Evolutionary conservation across 2,888 invertebrate species (phyloP).

Genomic region (Zygaena filipendulae): DNA sequence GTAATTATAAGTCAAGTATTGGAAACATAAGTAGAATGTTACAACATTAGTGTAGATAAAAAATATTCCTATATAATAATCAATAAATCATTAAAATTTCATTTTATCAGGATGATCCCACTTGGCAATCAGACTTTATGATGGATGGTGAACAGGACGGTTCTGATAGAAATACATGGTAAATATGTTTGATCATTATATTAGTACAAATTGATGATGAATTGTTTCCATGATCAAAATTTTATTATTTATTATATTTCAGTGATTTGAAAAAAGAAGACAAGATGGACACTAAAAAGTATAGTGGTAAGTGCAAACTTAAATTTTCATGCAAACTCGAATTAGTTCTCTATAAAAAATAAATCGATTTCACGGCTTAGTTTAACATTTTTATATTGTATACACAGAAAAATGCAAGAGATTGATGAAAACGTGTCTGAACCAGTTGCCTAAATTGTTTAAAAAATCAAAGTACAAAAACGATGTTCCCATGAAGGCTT

Average conservation of each 20-base stretch:
- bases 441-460: constrained; percentile 52
- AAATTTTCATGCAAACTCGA: no score
- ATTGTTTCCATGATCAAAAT: constrained; percentile 1
- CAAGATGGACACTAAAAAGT: constrained; percentile 43
- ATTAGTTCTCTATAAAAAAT: no score
- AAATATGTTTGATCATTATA: constrained; percentile 6
- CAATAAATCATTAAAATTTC: no score
- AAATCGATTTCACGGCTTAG: no score
- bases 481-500: constrained; percentile 42
- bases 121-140: constrained; percentile 57
- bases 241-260: constrained; percentile 6
- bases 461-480: constrained; percentile 47
- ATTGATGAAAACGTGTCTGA: constrained; percentile 52
- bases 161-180: constrained; percentile 31
- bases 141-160: constrained; percentile 40
- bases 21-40: no score
- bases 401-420: constrained; percentile 53
- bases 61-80: no score
- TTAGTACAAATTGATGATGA: constrained; percentile 2
- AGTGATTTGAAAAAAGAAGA: constrained; percentile 43
- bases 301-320: constrained; percentile 43
- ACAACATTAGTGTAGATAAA: no score
- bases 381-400: no score
- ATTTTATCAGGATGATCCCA: constrained; percentile 41
- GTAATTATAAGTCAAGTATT: no score